Base-by-base conservation (phyloP, 2,888 invertebrate genomes). In the Parthenolecanium corni region DNA sequence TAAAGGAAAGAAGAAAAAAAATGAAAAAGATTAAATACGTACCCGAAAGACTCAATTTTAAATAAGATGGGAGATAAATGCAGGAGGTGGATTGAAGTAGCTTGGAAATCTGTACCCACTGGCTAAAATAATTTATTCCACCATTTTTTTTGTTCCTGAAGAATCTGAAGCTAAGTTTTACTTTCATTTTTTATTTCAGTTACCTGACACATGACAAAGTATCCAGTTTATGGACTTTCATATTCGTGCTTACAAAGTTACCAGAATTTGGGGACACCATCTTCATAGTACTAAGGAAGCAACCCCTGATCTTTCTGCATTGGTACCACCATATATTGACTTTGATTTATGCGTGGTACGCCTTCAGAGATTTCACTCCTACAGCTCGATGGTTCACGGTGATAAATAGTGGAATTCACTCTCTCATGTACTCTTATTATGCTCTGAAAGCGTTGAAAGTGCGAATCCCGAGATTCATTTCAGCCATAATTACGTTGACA, bases 281-380 rank as follows among this genome's bases (percentile, higher is more conserved):
- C 69, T 95, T 95, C 79, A 88, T 95, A 67, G 89, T 91, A 56
- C 79, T 95, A 65, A 82, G 95, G 66, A 94, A 94, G 76, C 92
- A 93, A 74, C 91, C 90, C 1, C 79, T 94, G 53, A 91, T 93
- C 73, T 94, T 94, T 78, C 81, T 94, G 58, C 90, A 95, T 75
- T 95, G 94, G 94, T 94, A 94, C 74, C 94, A 95, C 73, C 94
- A 95, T 77, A 90, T 93, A 72, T 93, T 93, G 31, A 94, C 94
- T 61, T 80, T 94, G 66, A 81, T 94, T 57, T 94, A 93, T 77
- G 86, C 89, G 18, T 94, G 94, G 93, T 92, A 87, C 77, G 86
- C 88, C 9, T 90, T 89, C 76, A 85, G 87, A 53, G 89, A 90
- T 75, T 89, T 87, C 77, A 89, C 89, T 62, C 84, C 90, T 11